Percentiles rank a stretch among this genome's conserved stretches.
Evolutionary conservation across 2,888 invertebrate species (phyloP).

Genomic region (Macrosiphum euphorbiae): DNA sequence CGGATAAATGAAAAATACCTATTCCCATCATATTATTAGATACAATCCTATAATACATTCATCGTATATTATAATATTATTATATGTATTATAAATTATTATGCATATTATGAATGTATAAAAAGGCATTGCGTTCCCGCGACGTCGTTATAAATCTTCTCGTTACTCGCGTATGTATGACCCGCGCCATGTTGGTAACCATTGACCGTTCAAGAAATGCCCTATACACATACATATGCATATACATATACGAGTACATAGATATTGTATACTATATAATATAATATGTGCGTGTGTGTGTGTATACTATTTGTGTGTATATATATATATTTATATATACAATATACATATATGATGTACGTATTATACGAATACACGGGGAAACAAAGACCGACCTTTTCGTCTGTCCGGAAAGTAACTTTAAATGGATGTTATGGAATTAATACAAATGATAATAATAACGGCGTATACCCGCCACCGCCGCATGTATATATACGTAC

Average conservation of each 20-base stretch:
- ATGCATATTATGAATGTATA: not conserved
- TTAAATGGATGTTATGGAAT: conserved; percentile 64
- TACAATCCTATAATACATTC: not conserved
- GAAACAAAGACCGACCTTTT: conserved; percentile 58
- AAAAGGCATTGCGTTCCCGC: too few relatives aligned
- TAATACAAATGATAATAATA: conserved; percentile 64
- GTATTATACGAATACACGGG: not conserved
- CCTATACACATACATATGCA: not conserved
- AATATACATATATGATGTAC: not conserved
- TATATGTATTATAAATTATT: not conserved
- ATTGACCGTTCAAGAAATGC: conserved; percentile 38
- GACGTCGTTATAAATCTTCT: not conserved
- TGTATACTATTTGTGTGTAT: too few relatives aligned
- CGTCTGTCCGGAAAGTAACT: conserved; percentile 48
- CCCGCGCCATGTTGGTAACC: conserved; percentile 43
- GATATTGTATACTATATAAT: not conserved
- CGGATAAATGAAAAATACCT: not conserved
- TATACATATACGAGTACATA: not conserved
- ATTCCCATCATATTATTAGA: not conserved
- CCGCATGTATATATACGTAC: not conserved
- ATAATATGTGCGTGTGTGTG: not conserved
- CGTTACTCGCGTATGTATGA: not conserved
- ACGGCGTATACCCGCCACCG: conserved; percentile 4
- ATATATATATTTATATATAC: not conserved
- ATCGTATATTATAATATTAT: not conserved